A percentile compares a stretch with the other conserved stretches of the same genome.
Conservation (phyloP, 2,888 invertebrate genomes). For the Trissolcus brochymenae region DNA sequence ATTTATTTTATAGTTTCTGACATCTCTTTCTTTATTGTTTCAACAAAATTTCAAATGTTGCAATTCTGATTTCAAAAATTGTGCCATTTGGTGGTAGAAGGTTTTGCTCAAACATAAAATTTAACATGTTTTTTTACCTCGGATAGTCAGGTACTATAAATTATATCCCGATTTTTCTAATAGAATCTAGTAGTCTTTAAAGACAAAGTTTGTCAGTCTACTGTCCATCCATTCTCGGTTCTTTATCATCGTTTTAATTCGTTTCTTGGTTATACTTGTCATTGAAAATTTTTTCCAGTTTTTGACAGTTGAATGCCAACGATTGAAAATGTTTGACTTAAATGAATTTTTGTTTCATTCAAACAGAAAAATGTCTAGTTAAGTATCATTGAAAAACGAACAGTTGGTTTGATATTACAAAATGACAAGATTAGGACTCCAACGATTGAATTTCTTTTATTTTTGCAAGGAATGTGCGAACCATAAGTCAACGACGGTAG, state of each 20-base stretch:
- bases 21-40: not conserved
- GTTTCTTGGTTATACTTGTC: constrained; percentile 43
- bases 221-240: constrained; percentile 46
- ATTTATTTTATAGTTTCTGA: constrained; percentile 36
- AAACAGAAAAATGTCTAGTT: not conserved
- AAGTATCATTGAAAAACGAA: not conserved
- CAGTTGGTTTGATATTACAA: not conserved
- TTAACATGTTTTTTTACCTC: not conserved
- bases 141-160: constrained; percentile 31
- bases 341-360: not conserved
- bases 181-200: constrained; percentile 54
- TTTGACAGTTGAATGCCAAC: constrained; percentile 41
- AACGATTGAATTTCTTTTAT: not conserved
- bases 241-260: constrained; percentile 42
- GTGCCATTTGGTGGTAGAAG: not conserved
- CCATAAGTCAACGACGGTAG: constrained; percentile 1
- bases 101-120: not conserved
- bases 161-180: constrained; percentile 25
- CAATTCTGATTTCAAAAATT: no score
- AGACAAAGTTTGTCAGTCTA: constrained; percentile 50
- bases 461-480: constrained; percentile 10
- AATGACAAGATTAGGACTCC: constrained; percentile 3
- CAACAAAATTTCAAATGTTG: not conserved
- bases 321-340: not conserved
- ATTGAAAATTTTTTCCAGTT: constrained; percentile 22